These are phyloP conservation scores for Schizopygopsis pylzovi DNA, from an alignment of 2,797 vertebrate genomes.

Conservation along the genomic window DNA sequence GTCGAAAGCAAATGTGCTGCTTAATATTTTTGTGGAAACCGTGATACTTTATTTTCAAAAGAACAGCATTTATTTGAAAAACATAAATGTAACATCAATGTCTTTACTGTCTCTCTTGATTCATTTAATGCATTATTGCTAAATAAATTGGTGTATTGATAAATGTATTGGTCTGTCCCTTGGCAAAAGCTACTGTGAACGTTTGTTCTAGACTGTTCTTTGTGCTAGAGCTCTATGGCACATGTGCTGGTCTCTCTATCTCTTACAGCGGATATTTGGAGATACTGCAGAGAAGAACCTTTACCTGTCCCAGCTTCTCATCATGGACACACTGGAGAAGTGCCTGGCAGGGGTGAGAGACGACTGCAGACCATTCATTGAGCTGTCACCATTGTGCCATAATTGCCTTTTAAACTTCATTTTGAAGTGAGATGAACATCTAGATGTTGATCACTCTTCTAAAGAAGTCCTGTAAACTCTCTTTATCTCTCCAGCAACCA, in stretches of 20 bases:
- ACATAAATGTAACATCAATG: neutral
- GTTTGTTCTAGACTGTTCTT: constrained; percentile 38
- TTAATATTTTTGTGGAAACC: neutral
- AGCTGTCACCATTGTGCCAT: constrained; percentile 45
- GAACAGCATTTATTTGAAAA: neutral
- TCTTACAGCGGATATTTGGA: constrained; percentile 92
- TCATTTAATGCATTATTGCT: neutral
- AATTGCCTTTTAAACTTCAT: neutral
- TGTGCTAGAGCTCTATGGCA: constrained; percentile 70
- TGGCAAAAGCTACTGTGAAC: neutral
- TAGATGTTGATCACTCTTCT: neutral
- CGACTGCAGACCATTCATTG: constrained; percentile 58
- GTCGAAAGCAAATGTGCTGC: neutral
- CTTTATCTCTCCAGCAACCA: constrained; percentile 83
- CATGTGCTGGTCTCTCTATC: constrained; percentile 51
- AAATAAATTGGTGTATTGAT: neutral
- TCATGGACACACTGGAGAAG: constrained; percentile 99
- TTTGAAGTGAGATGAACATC: neutral
- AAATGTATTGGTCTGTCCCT: neutral
- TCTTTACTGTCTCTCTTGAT: neutral
- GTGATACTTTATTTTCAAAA: neutral
- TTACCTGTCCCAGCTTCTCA: constrained; percentile 98
- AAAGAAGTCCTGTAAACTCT: neutral
- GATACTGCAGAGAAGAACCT: constrained; percentile 98
- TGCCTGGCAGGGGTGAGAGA: constrained; percentile 98